phyloP scores from a whole-genome alignment of 1,140 invertebrate species.

The Lepidotrigona ventralis region DNA sequence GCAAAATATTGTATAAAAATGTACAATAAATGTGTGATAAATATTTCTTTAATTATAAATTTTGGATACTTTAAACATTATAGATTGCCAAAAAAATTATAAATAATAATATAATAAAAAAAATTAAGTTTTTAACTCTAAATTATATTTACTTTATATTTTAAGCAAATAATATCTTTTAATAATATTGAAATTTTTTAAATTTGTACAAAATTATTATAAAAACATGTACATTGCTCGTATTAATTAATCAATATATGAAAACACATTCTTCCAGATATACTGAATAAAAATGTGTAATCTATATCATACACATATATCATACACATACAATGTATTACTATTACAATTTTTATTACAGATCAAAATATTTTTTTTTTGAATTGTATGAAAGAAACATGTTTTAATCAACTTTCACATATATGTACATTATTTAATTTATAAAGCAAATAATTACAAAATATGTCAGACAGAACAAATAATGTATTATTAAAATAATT shows the following conservation, averaged over 20 bases:
- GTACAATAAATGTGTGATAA: constrained; percentile 4
- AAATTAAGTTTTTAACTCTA: not conserved
- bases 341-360: not conserved
- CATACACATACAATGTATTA: not conserved
- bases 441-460: constrained; percentile 24
- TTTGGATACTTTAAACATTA: not conserved
- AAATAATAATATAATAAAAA: constrained; percentile 4
- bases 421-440: not conserved
- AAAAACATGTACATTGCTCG: not conserved
- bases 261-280: not conserved
- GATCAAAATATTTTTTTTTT: not conserved
- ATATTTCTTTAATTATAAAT: constrained; percentile 21
- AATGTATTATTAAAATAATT: constrained; percentile 23
- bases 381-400: constrained; percentile 5
- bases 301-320: not conserved
- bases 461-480: not conserved
- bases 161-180: not conserved
- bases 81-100: constrained; percentile 16
- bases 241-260: not conserved
- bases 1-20: constrained; percentile 4
- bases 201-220: not conserved
- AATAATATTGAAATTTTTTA: not conserved
- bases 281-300: not conserved
- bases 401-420: constrained; percentile 3
- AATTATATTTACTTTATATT: too few relatives aligned